Base-by-base conservation (phyloP, 1,140 invertebrate genomes). In the Cepaea nemoralis region DNA sequence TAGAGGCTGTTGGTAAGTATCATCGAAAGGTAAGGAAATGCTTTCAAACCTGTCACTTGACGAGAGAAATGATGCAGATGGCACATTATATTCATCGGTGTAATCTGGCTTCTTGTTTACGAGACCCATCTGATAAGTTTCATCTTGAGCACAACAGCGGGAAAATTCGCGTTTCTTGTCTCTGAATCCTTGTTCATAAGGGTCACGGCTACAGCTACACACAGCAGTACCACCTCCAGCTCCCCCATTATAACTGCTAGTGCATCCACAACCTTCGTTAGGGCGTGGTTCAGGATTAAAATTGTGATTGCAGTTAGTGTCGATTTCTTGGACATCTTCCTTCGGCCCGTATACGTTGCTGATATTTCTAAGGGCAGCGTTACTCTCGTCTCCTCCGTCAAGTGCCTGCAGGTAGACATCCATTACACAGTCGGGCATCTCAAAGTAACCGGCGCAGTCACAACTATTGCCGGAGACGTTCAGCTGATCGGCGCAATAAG, bases 301-400 rank as follows among this genome's bases (percentile, higher is more conserved):
- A 63, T 71, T 71, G 33, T 59, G 48, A 39, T 77, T 77, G 50
- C 75, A 77, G 27, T 77, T 77, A 27, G 2, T 77, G 39, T 77
- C 37, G 19, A 45, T 33, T 42, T 59, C 48, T 39, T 77, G 63
- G 1, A 27, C 42, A 24, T 77, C 75, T 24, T 63, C 31, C 40
- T 74, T 42, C 5, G 37, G 27, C 31, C 48, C 48, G 31, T 77
- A 77, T 19, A 37, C 19, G 22, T 66, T 39, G 55, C 75, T 77
- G 1, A 77, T 77, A 40, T 77, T 50, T 35, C 75, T 59, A 33
- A 77, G 55, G 22, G 50, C 75, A 50, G 75, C 75, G 33, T 45
- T 45, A 66, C 50, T 63, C 33, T 77, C 75, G 66, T 77, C 55
- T 33, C 75, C 75, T 6, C 75, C 75, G 55, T 77, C 75, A 1